phyloP scores from a whole-genome alignment of 2,113 vertebrate species.

The Anser cygnoides region DNA sequence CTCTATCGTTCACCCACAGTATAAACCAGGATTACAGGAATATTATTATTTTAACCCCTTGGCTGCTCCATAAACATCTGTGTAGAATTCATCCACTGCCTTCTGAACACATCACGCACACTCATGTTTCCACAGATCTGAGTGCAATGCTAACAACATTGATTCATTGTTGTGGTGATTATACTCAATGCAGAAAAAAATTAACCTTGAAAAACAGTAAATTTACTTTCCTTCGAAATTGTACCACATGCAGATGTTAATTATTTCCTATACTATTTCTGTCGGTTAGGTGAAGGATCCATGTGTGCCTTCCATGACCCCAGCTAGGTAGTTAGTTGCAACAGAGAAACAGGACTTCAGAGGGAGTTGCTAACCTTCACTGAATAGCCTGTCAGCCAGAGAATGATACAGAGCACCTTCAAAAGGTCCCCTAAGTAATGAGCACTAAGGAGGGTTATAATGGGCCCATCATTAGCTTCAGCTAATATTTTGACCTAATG shows the following conservation, averaged over 20 bases:
- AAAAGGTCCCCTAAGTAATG: slow-evolving; percentile 67
- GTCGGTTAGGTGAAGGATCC: slow-evolving; percentile 50
- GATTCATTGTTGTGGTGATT: slow-evolving; percentile 49
- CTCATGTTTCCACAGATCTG: not conserved
- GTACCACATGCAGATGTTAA: slow-evolving; percentile 60
- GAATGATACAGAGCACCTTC: slow-evolving; percentile 70
- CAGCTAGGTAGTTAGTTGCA: slow-evolving; percentile 15
- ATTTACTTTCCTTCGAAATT: slow-evolving; percentile 55
- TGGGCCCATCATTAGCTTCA: slow-evolving; percentile 58
- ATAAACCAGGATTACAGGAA: not conserved
- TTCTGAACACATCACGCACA: slow-evolving; percentile 17
- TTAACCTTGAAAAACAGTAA: slow-evolving; percentile 17
- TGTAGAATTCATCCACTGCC: not conserved
- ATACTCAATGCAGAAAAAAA: slow-evolving; percentile 25
- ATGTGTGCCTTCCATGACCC: slow-evolving; percentile 64
- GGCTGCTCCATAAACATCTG: slow-evolving; percentile 8
- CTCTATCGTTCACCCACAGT: not conserved
- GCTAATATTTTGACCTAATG: slow-evolving; percentile 67
- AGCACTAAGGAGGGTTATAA: slow-evolving; percentile 60
- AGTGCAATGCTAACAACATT: not conserved
- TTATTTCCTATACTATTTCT: slow-evolving; percentile 63
- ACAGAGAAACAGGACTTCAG: slow-evolving; percentile 56
- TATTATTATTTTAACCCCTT: slow-evolving; percentile 53
- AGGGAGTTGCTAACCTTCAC: slow-evolving; percentile 59
- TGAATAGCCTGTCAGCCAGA: slow-evolving; percentile 57